Base-by-base conservation (phyloP, 2,888 invertebrate species). In the Harpalus rubripes region DNA sequence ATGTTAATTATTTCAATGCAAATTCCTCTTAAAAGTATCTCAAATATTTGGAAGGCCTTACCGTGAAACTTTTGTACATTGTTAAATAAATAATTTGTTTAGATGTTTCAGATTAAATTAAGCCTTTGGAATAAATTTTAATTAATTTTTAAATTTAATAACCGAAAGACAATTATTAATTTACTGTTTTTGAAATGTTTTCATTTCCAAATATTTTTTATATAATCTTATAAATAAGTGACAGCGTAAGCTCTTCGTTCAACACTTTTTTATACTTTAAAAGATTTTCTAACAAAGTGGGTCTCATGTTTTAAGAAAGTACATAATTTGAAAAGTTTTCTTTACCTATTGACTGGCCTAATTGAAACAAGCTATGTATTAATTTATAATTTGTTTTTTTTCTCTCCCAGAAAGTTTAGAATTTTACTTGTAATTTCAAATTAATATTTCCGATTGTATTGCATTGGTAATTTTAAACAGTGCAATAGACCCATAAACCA, bases 1-100 rank as follows among this genome's bases (percentile, higher is more conserved):
- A 12, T 16, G 41, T 74, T 74, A 44, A 41, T 74, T 74, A 74
- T 74, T 74, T 18, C 41, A 74, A 74, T 32, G 41, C 72, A 18
- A 18, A 44, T 44, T 74, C 41, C 44, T 44, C 16, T 74, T 52
- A 18, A 44, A 74, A 63, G 44, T 68, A 68, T 39, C 15, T 68
- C 39, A 68, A 68, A 68, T 68, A 39, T 41, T 39, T 68, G n/a
- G 10, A 7, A n/a, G 32, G n/a, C 15, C 39, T 68, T 68, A 68
- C 5, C 68, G 15, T 15, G 39, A 68, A 68, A 59, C 44, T 52
- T 59, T 59, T 59, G 59, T 59, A 59, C 4, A 59, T 7, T 59
- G 16, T 16, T 7, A 6, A 59, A 16, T 59, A 59, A 59, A 59
- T 52, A 52, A 52, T 52, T 52, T 52, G 16, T 59, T 59, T 16